A percentile compares a stretch with the other conserved stretches of the same genome.
Conservation (phyloP, 2,797 vertebrate species). For the Chrysocyon brachyurus region DNA sequence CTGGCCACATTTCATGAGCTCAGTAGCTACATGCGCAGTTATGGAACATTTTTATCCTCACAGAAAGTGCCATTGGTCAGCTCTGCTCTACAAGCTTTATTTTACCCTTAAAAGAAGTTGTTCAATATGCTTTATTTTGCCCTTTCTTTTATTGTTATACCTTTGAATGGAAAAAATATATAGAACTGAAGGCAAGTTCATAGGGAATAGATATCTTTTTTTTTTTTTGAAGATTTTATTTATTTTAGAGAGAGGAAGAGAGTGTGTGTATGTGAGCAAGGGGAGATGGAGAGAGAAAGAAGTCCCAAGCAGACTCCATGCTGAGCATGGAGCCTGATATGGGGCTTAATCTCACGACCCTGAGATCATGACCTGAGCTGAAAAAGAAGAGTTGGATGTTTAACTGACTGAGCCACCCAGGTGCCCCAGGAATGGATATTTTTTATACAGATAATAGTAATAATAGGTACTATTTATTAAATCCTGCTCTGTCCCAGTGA, state of each 20-base stretch:
- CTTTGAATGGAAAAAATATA: conserved; percentile 15
- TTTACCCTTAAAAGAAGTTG: background rate
- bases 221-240: background rate
- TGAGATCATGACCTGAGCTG: background rate
- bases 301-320: background rate
- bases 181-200: background rate
- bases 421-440: background rate
- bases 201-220: background rate
- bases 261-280: background rate
- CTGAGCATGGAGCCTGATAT: background rate
- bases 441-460: background rate
- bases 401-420: background rate
- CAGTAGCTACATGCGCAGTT: background rate
- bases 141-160: background rate
- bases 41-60: background rate
- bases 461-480: background rate
- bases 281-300: background rate
- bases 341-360: background rate
- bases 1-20: background rate
- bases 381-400: background rate
- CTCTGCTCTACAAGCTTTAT: background rate
- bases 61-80: background rate
- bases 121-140: background rate
- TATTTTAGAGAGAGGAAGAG: background rate
- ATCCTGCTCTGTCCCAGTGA: background rate